Evolutionary conservation across 2,113 vertebrate genomes (phyloP).

Genomic region (Spermophilus dauricus): DNA sequence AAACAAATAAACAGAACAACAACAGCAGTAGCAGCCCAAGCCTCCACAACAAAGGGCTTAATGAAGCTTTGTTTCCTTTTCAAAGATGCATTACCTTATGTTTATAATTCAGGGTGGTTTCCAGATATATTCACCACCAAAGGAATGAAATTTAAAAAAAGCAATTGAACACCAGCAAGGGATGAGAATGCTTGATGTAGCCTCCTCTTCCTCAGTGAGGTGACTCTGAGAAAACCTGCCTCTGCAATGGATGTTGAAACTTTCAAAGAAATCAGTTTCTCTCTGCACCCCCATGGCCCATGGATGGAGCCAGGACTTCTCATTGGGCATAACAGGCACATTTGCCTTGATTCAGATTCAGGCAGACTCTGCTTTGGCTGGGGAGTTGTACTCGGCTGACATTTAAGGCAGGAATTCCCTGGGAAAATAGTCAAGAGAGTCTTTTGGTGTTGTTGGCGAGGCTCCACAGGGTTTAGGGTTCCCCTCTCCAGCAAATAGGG

Average conservation of each 20-base stretch:
- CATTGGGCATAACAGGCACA: constrained; percentile 71
- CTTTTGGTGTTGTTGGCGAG: constrained; percentile 86
- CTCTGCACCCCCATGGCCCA: neutral
- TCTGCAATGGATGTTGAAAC: neutral
- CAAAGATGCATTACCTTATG: neutral
- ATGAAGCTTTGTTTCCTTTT: neutral
- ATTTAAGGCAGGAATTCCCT: constrained; percentile 91
- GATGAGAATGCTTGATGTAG: neutral
- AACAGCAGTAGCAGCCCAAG: neutral
- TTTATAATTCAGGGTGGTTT: neutral
- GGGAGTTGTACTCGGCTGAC: constrained; percentile 86
- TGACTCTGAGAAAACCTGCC: neutral
- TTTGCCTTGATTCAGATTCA: constrained; percentile 84
- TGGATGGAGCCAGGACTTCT: neutral
- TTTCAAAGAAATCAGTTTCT: neutral
- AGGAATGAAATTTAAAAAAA: neutral
- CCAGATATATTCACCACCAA: neutral
- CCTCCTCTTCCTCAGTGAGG: neutral
- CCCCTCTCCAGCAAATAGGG: constrained; percentile 81
- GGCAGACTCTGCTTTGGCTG: constrained; percentile 80
- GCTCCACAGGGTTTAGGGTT: constrained; percentile 89
- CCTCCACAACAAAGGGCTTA: neutral
- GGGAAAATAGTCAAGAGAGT: constrained; percentile 90
- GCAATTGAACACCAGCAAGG: neutral
- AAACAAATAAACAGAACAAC: constrained; percentile 43